Evolutionary conservation across 1,140 invertebrate genomes (phyloP), one percentile per base, ranked within the genome.

Genomic region (Drosophila carrolli): DNA sequence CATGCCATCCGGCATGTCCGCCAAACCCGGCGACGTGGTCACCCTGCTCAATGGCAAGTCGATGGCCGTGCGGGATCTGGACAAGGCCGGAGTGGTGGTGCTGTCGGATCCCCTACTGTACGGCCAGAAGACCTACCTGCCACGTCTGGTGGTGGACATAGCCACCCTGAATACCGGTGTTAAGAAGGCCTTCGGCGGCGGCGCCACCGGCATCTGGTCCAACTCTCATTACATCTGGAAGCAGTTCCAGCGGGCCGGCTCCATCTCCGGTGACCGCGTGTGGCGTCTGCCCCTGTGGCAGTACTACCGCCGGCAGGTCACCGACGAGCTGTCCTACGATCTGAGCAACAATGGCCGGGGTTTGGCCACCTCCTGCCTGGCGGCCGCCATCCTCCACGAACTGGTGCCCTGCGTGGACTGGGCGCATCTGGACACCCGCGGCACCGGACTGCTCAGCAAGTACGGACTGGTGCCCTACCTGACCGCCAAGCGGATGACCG

Each of bases 211-310:
- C 23, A 96, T 96, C 7, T 98, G 97, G 82, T 94, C 95, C 1
- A 97, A 96, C 77, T 94, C 94, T 0, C 93, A 93, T 44, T 91
- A 93, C 16, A 79, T 96, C 14, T 97, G 94, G 93, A 91, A 95
- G 46, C 92, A 93, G 27, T 81, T 97, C 38, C 93, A 94, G 74
- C 81, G 93, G 11, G 96, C 96, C 8, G 95, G 96, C 16, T 91
- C 93, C 10, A 73, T 93, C 8, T 96, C 96, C 9, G 97, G 97
- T 0, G 97, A 98, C 91, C 93, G 97, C 46, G 93, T 98, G 1
- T 98, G 97, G 97, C 94, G 97, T 78, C 95, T 98, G 93, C 97
- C 97, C 0, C 91, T 98, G 1, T 98, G 96, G 95, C 94, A 96
- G 41, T 94, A 95, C 82, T 98, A 96, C 85, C 94, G 94, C 1